Evolutionary conservation across 2,888 invertebrate genomes (phyloP), one percentile per base, ranked within the genome.

Genomic region (Volucella bombylans): DNA sequence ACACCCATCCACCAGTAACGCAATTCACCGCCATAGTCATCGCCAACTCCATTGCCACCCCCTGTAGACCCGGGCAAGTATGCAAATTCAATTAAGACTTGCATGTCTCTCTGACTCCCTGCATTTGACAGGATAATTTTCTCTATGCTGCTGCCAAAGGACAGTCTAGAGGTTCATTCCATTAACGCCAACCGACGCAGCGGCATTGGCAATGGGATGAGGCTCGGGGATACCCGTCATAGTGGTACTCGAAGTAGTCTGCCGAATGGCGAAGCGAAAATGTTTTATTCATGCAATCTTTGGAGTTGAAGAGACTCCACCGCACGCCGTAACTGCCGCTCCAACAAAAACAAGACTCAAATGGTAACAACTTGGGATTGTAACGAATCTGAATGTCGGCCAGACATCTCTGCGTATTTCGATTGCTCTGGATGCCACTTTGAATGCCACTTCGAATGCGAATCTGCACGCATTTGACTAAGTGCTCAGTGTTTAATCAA

Each of bases 401-500:
- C 31, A 31, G 31, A 31, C 31, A 31, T 31, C 6, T 31, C 31
- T 31, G 31, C 6, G 31, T 6, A 31, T 6, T 23, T 39, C 69
- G 47, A 79, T 76, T 61, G 71, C 76, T 72, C 71, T 62, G 39
- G 8, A 57, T 76, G 85, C 81, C 86, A 77, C 78, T 80, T 76
- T 62, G 39, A 8, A 57, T 76, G 85, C 81, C 86, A 77, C 78
- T 80, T 76, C 67, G 68, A 76, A 82, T 82, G 72, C 76, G 73
- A 78, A 86, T 87, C 86, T 87, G 87, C 88, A 88, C 88, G 88
- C 88, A 88, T 87, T 88, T 88, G 86, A 87, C 87, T 88, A 88
- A 88, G 88, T 88, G 88, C 88, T 88, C 88, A 87, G 87, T 88
- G 88, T 88, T 88, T 87, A 88, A 88, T 88, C 88, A 88, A 87